These are phyloP conservation scores for Crossocerus cetratus DNA, from an alignment of 2,888 invertebrate genomes.

Conservation along the genomic window DNA sequence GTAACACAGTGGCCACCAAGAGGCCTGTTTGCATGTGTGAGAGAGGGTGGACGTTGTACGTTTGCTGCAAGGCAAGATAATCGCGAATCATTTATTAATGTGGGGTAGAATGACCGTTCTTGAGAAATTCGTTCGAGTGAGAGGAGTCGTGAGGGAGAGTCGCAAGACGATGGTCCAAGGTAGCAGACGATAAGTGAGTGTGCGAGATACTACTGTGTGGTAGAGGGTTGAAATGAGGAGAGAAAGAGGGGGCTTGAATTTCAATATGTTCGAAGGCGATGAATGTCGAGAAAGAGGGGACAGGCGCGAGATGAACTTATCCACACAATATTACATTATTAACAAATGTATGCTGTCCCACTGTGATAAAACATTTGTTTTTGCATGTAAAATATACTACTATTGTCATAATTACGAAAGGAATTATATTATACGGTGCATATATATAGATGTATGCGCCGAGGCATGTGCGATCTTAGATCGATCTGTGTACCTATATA, in stretches of 20 bases:
- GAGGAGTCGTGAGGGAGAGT: constrained; percentile 13
- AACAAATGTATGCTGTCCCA: constrained; percentile 75
- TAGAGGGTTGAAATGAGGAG: constrained; percentile 18
- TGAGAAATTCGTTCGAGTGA: not conserved
- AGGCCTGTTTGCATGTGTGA: constrained; percentile 17
- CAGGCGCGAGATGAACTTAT: constrained; percentile 42
- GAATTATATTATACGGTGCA: constrained; percentile 42
- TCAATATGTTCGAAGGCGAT: too few species aligned
- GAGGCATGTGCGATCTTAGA: constrained; percentile 45
- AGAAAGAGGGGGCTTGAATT: constrained; percentile 34
- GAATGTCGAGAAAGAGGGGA: not conserved
- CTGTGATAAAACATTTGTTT: constrained; percentile 76
- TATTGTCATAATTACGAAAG: constrained; percentile 69
- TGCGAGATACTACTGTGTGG: constrained; percentile 16
- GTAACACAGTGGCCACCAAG: constrained; percentile 3
- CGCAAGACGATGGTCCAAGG: not conserved
- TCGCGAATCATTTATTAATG: constrained; percentile 41
- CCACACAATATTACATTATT: constrained; percentile 69
- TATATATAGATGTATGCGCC: constrained; percentile 46
- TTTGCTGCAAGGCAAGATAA: constrained; percentile 51
- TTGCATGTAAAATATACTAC: constrained; percentile 75
- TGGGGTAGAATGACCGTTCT: constrained; percentile 22
- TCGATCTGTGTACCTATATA: constrained; percentile 49
- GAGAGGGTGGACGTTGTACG: constrained; percentile 30
- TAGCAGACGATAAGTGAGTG: constrained; percentile 4